Evolutionary conservation across 2,797 vertebrate genomes (phyloP), one percentile per base, ranked within the genome.

Genomic region (Agapornis canus): DNA sequence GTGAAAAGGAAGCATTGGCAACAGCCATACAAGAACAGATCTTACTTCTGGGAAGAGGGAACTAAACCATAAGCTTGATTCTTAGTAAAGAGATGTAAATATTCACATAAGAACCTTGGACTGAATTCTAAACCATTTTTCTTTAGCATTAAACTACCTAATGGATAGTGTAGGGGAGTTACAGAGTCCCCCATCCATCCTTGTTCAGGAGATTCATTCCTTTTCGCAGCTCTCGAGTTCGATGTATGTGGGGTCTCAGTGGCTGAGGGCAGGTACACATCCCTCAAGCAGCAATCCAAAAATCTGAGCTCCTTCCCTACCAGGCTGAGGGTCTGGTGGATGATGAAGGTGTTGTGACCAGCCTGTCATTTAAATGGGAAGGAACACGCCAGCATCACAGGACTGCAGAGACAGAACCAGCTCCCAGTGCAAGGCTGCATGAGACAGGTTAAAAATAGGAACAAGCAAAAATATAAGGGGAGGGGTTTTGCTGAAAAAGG

Each of bases 181-280:
- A 47, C 0, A 11, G 47, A 54, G 5, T 88, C 21, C 22, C 11
- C 7, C 0, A 0, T 17, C 6, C 1, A 1, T 48, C 45, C 51
- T 57, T 70, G 26, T 37, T 75, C 60, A 68, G 51, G 19, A 47
- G 13, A 18, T 9, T n/a, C 51, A 57, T 61, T 88, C 4, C n/a
- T 65, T 49, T 89, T 51, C 32, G 25, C 35, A 75, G 64, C 45
- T 82, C 8, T 48, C n/a, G 22, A 49, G 22, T 63, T n/a, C 12
- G 27, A 0, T 3, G 32, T 20, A 10, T 18, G 9, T 2, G 5
- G 17, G 21, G 5, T 65, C 32, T 84, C 57, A 45, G 4, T 0
- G 5, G 52, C 64, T 51, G 75, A 80, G 56, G 56, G 35, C 73
- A 48, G 27, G 35, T 42, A 35, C n/a, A 68, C 1, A 8, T n/a